Percentiles rank a stretch among this genome's conserved stretches.
Conservation (phyloP, 2,113 vertebrate genomes). For the Myiagra hebetior region DNA sequence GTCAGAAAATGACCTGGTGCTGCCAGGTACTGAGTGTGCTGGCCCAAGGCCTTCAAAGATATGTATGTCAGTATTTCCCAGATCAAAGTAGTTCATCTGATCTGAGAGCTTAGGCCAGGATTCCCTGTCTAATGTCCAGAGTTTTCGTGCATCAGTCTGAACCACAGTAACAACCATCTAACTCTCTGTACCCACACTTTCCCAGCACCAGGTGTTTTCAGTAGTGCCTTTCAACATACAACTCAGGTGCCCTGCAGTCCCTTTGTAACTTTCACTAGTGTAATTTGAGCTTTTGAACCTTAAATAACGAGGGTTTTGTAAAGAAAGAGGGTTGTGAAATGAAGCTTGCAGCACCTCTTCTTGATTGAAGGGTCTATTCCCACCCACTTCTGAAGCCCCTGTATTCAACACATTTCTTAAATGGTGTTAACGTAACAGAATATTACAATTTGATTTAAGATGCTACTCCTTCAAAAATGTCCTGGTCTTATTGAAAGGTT, state of each 20-base stretch:
- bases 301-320: neutral
- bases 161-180: neutral
- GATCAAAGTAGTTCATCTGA: neutral
- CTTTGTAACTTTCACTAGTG: neutral
- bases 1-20: neutral
- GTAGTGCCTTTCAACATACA: neutral
- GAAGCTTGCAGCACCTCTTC: neutral
- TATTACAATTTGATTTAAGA: neutral
- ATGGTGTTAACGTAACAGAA: neutral
- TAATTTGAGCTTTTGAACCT: neutral
- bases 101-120: neutral
- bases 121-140: neutral
- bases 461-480: neutral
- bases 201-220: neutral
- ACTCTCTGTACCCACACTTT: neutral
- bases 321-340: neutral
- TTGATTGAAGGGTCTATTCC: neutral
- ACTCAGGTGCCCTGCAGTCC: neutral
- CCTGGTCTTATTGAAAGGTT: neutral
- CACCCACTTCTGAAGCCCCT: neutral
- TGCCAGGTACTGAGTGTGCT: neutral
- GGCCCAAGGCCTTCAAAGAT: neutral
- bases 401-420: neutral
- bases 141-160: neutral
- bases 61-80: accelerated